Evolutionary conservation across 2,113 vertebrate species (phyloP).

Genomic region (Grus americana): DNA sequence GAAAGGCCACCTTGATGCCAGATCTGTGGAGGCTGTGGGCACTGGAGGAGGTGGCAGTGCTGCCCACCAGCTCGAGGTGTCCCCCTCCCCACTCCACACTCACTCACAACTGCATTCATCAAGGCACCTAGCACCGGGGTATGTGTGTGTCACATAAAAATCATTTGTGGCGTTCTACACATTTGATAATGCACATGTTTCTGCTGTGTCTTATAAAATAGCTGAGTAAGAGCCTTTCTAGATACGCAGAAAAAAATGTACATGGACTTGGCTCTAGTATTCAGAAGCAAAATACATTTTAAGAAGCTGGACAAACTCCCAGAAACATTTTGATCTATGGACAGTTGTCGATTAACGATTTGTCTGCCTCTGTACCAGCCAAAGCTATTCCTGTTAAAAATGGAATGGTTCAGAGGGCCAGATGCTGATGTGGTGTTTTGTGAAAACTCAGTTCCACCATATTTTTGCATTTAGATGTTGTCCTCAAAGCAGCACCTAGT

Average conservation of each 20-base stretch:
- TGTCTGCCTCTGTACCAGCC: not conserved
- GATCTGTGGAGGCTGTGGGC: not conserved
- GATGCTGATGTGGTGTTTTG: not conserved
- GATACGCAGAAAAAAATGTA: not conserved
- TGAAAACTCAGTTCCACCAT: not conserved
- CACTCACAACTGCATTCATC: accelerated
- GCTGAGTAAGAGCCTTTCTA: not conserved
- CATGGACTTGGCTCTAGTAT: not conserved
- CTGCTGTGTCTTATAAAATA: not conserved
- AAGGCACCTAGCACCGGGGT: not conserved
- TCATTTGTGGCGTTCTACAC: not conserved
- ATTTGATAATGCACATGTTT: not conserved
- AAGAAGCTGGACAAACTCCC: constrained; percentile 2
- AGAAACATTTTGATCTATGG: constrained; percentile 8
- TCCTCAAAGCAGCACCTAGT: not conserved
- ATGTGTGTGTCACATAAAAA: accelerated
- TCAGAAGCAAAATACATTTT: not conserved
- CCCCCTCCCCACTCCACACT: too few species aligned
- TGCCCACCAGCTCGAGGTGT: not conserved
- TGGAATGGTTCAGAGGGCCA: not conserved
- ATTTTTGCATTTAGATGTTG: not conserved
- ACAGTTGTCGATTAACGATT: not conserved
- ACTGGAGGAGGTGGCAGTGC: not conserved
- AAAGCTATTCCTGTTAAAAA: not conserved
- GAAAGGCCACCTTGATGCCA: not conserved